phyloP scores from a whole-genome alignment of 2,113 vertebrate genomes.

The Ifrita kowaldi region DNA sequence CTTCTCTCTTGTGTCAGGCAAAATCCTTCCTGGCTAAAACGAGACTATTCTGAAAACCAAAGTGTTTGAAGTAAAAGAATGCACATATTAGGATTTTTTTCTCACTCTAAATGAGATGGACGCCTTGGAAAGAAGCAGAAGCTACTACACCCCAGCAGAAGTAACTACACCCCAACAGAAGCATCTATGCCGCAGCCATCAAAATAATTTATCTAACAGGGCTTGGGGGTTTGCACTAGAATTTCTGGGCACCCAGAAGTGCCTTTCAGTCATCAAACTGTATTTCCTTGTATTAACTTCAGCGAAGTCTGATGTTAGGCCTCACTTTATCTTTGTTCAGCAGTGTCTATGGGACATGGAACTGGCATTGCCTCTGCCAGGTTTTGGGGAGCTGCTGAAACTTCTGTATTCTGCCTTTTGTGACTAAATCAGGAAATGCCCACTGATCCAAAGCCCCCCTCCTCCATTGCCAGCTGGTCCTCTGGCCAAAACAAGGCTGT shows the following conservation, averaged over 20 bases:
- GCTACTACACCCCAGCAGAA: not conserved
- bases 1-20: not conserved
- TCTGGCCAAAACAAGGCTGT: not conserved
- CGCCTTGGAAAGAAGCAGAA: not conserved
- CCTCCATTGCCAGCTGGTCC: not conserved
- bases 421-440: not conserved
- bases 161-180: not conserved
- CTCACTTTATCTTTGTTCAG: not conserved
- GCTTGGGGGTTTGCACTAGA: not conserved
- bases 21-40: not conserved
- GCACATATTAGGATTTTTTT: not conserved
- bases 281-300: not conserved
- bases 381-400: not conserved
- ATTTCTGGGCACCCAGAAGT: not conserved
- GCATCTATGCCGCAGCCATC: not conserved
- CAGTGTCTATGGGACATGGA: rapidly evolving
- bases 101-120: not conserved
- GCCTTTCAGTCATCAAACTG: not conserved
- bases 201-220: not conserved
- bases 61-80: not conserved
- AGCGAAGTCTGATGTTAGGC: not conserved
- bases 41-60: not conserved
- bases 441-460: not conserved
- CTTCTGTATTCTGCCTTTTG: not conserved
- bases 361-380: not conserved